Conservation (phyloP, 30 jellyfish, hydroid and myxozoan species). For the Cassiopea andromeda region DNA sequence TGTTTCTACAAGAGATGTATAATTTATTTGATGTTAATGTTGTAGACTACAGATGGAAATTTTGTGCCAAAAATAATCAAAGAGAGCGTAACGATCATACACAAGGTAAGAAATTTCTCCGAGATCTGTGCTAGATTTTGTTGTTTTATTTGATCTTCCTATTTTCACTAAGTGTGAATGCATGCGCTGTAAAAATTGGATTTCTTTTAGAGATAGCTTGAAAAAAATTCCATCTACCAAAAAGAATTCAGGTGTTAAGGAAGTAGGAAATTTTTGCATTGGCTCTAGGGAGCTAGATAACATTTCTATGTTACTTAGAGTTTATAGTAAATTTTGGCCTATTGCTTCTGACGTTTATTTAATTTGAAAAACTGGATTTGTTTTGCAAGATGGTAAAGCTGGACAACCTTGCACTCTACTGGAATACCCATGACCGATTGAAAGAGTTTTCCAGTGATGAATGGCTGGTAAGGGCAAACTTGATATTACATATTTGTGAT, state of each 20-base stretch:
- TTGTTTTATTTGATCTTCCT: too few species aligned
- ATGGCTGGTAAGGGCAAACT: conserved; percentile 77
- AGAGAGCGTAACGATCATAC: conserved; percentile 84
- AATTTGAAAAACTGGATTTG: neutral
- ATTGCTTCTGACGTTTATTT: neutral
- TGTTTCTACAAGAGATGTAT: neutral
- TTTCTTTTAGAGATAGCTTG: too few species aligned
- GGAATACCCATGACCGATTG: conserved; percentile 77
- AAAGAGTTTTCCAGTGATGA: conserved; percentile 46
- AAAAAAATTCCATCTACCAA: too few species aligned
- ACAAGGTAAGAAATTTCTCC: conserved; percentile 63
- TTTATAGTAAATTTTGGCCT: neutral
- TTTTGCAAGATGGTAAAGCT: conserved; percentile 75
- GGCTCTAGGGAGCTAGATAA: too few species aligned
- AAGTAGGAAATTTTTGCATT: too few species aligned
- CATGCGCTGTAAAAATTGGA: too few species aligned
- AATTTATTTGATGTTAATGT: neutral
- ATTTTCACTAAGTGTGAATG: too few species aligned
- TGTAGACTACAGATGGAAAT: conserved; percentile 84
- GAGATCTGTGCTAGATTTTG: too few species aligned
- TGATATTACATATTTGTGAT: neutral
- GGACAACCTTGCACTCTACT: conserved; percentile 84
- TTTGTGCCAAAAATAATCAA: conserved; percentile 86
- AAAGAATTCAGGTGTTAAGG: too few species aligned
- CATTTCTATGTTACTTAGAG: too few species aligned